Evolutionary conservation across 2,888 invertebrate species (phyloP).

Genomic region (Disparrhopalites patrizii): DNA sequence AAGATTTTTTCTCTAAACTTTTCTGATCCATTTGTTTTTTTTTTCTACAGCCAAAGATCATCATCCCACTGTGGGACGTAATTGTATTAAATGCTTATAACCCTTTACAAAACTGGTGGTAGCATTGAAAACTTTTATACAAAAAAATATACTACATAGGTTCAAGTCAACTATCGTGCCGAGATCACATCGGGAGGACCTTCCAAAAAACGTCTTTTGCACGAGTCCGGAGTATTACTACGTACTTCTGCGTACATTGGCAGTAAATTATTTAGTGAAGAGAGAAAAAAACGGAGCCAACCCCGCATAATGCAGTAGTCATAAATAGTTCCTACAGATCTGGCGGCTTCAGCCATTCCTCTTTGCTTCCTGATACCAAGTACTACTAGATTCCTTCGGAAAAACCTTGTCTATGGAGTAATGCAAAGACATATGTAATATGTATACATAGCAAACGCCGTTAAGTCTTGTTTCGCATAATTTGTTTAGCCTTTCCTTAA

Average conservation of each 20-base stretch:
- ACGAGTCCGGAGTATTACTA: too few relatives aligned
- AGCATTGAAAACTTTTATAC: too few relatives aligned
- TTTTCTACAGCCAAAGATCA: background rate
- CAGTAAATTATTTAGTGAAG: background rate
- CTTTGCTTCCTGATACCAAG: background rate
- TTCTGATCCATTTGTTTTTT: background rate
- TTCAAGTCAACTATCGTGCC: background rate
- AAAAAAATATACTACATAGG: too few relatives aligned
- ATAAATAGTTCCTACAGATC: slow-evolving; percentile 19
- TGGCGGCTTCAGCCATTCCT: slow-evolving; percentile 12
- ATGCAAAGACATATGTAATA: too few relatives aligned
- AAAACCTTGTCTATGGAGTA: too few relatives aligned
- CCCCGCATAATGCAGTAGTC: slow-evolving; percentile 20
- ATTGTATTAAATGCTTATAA: background rate
- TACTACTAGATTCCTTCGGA: too few relatives aligned
- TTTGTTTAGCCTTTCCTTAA: slow-evolving; percentile 4
- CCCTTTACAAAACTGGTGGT: too few relatives aligned
- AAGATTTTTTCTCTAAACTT: background rate
- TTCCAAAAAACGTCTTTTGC: too few relatives aligned
- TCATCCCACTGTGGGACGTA: background rate
- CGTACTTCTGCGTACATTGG: slow-evolving; percentile 1
- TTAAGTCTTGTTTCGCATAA: background rate
- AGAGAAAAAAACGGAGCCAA: slow-evolving; percentile 6
- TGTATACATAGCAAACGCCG: too few relatives aligned
- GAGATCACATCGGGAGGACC: slow-evolving; percentile 3